phyloP scores from a whole-genome alignment of 2,797 vertebrate species.

The Dipus sagitta region DNA sequence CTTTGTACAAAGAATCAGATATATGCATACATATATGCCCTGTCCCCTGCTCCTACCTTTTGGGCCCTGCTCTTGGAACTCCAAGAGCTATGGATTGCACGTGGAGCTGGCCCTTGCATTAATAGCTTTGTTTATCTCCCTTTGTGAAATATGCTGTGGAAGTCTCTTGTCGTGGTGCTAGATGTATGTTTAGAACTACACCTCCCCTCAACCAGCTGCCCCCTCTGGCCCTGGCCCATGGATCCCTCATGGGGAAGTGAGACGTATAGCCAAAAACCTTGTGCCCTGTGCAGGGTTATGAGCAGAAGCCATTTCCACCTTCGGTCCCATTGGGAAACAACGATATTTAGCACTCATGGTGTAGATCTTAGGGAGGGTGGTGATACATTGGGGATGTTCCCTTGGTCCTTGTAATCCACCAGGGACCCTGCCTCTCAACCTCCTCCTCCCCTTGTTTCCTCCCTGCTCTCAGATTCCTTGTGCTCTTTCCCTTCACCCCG shows the following conservation, averaged over 20 bases:
- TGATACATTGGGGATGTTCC: neutral
- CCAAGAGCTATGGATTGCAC: conserved; percentile 75
- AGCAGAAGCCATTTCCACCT: conserved; percentile 45
- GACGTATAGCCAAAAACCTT: conserved; percentile 18
- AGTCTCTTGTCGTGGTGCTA: conserved; percentile 86
- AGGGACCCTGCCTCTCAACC: too few species aligned
- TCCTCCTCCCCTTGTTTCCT: too few species aligned
- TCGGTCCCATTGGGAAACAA: conserved; percentile 48
- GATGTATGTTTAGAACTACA: conserved; percentile 84
- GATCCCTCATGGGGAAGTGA: neutral
- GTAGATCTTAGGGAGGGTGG: neutral
- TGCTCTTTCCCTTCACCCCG: too few species aligned
- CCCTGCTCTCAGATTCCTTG: too few species aligned
- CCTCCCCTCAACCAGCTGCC: neutral
- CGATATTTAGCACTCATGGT: neutral
- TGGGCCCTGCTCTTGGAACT: conserved; percentile 42
- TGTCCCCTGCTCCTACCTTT: conserved; percentile 17
- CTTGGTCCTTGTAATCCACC: conserved; percentile 26
- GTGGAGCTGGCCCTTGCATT: conserved; percentile 71
- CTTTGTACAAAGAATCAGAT: conserved; percentile 80
- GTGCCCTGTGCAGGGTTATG: neutral
- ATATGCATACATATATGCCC: neutral
- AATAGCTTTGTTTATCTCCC: conserved; percentile 70
- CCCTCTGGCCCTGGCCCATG: conserved; percentile 14
- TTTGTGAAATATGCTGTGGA: conserved; percentile 85